Conservation (phyloP, 2,113 vertebrate genomes). For the Nipponia nippon region DNA sequence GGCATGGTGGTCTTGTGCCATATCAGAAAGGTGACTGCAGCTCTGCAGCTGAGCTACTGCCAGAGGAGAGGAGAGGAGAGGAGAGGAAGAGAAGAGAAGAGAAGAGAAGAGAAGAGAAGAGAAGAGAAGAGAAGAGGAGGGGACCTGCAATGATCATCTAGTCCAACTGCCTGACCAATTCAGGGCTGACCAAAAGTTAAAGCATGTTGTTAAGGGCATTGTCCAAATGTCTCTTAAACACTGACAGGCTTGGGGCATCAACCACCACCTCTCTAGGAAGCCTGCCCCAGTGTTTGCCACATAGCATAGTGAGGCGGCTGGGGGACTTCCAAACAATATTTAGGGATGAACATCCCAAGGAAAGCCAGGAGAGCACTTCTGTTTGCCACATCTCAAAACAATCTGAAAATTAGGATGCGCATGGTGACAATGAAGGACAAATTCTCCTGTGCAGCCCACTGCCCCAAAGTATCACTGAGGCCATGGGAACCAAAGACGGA, state of each 20-base stretch:
- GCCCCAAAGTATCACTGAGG: neutral
- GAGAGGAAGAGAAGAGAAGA: neutral
- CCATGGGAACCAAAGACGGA: neutral
- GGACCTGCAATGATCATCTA: neutral
- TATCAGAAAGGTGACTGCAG: neutral
- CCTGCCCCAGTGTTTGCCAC: neutral
- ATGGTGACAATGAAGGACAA: neutral
- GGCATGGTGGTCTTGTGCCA: neutral
- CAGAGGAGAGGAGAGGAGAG: rapidly evolving
- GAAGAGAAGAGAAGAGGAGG: neutral
- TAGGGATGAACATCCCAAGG: neutral
- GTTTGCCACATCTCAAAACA: neutral
- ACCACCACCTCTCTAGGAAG: neutral
- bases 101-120: rapidly evolving
- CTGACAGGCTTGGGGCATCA: rapidly evolving
- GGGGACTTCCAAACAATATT: neutral
- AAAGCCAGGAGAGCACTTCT: neutral
- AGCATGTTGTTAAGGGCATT: neutral
- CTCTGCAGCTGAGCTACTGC: neutral
- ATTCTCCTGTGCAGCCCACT: neutral
- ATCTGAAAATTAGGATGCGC: neutral
- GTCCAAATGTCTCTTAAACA: neutral
- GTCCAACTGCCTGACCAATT: neutral
- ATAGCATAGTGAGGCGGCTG: neutral
- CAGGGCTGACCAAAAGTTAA: neutral